phyloP scores from a whole-genome alignment of 1,140 invertebrate species.

The Zaprionus ghesquierei region DNA sequence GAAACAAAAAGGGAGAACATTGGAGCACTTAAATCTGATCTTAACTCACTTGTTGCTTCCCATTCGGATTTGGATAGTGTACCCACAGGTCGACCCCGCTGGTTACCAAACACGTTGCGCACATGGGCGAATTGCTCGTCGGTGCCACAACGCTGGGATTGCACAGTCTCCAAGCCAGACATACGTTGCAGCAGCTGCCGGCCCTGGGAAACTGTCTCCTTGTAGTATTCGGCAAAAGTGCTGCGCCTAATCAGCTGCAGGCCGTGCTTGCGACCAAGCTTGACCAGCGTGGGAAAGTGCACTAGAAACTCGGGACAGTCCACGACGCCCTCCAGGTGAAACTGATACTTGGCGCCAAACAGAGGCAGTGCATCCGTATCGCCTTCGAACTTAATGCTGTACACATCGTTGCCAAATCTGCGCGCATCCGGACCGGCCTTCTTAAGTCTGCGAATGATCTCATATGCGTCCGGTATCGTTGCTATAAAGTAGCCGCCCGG shows the following conservation, averaged over 20 bases:
- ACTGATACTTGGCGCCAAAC: constrained; percentile 98
- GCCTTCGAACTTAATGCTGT: constrained; percentile 90
- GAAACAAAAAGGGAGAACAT: not conserved
- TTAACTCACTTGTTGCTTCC: constrained; percentile 92
- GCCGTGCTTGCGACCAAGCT: constrained; percentile 91
- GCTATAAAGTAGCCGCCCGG: constrained; percentile 98
- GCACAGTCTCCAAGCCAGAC: constrained; percentile 89
- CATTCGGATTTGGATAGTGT: constrained; percentile 96
- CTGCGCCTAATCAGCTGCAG: constrained; percentile 89
- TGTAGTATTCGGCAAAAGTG: constrained; percentile 92
- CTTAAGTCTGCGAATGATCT: constrained; percentile 88
- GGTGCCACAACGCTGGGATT: constrained; percentile 84
- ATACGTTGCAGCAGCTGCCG: constrained; percentile 88
- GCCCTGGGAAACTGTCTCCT: constrained; percentile 84
- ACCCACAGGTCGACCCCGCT: constrained; percentile 84
- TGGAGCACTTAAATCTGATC: rapidly evolving
- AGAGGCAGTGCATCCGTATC: constrained; percentile 89
- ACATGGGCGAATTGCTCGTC: constrained; percentile 90
- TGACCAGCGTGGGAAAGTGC: constrained; percentile 93
- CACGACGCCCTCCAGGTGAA: constrained; percentile 97
- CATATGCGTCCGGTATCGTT: constrained; percentile 96
- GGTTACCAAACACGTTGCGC: constrained; percentile 79
- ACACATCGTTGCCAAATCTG: constrained; percentile 94
- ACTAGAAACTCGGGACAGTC: constrained; percentile 99
- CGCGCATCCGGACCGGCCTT: constrained; percentile 85